These are phyloP conservation scores for Drosophila cracens DNA, from an alignment of 2,888 invertebrate species.

Conservation along the genomic window DNA sequence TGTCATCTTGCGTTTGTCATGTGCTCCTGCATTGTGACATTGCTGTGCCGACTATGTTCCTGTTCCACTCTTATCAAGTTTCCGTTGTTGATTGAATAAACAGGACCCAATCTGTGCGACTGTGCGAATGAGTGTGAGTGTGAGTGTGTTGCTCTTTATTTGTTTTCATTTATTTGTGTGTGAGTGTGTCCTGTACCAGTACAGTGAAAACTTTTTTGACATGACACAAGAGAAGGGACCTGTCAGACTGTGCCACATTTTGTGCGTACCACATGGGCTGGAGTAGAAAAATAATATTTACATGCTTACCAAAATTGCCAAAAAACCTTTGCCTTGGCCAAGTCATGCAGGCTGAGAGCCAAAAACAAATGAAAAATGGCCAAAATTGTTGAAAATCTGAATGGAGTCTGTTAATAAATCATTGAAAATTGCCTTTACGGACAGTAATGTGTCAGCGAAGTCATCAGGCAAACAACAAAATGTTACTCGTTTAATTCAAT, in stretches of 20 bases:
- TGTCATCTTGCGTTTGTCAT: slow-evolving; percentile 78
- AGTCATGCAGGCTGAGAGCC: slow-evolving; percentile 32
- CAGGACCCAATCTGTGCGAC: slow-evolving; percentile 47
- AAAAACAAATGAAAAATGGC: slow-evolving; percentile 47
- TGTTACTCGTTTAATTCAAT: slow-evolving; percentile 18
- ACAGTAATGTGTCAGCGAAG: slow-evolving; percentile 47
- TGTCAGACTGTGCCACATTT: slow-evolving; percentile 14
- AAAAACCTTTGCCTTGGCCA: slow-evolving; percentile 38
- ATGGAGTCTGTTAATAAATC: slow-evolving; percentile 54
- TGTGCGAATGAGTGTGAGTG: slow-evolving; percentile 12
- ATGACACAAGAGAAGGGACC: slow-evolving; percentile 32
- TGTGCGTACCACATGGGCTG: slow-evolving; percentile 43
- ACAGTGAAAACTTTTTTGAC: slow-evolving; percentile 51
- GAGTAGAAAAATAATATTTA: slow-evolving; percentile 75
- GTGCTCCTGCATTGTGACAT: slow-evolving; percentile 71
- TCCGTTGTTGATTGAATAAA: slow-evolving; percentile 76
- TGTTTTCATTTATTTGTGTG: slow-evolving; percentile 30
- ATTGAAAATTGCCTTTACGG: slow-evolving; percentile 33
- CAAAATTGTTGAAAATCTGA: slow-evolving; percentile 44
- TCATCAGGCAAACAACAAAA: slow-evolving; percentile 24
- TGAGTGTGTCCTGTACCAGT: slow-evolving; percentile 7
- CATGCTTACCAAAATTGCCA: slow-evolving; percentile 53
- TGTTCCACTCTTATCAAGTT: slow-evolving; percentile 56
- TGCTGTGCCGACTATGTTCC: slow-evolving; percentile 32
- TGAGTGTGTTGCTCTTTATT: slow-evolving; percentile 34